These are phyloP conservation scores for Pegoplata infirma DNA, from an alignment of 2,888 invertebrate genomes.

Conservation along the genomic window DNA sequence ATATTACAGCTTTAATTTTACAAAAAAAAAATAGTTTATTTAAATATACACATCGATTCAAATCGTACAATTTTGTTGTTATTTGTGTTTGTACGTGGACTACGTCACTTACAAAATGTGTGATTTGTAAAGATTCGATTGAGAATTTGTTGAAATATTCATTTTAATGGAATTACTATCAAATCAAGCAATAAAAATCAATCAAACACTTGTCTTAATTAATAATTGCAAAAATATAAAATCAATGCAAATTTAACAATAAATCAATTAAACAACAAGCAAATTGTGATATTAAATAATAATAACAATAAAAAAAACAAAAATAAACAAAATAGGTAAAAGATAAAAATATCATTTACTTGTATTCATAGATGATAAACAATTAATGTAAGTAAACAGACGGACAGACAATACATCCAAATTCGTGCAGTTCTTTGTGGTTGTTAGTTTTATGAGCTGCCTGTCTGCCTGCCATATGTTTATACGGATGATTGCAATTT, in stretches of 20 bases:
- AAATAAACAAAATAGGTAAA: conserved; percentile 1
- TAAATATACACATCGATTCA: too few species aligned
- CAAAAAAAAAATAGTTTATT: not conserved
- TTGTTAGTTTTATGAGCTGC: not conserved
- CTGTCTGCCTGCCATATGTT: conserved; percentile 56
- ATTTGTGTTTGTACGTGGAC: not conserved
- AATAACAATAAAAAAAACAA: conserved; percentile 25
- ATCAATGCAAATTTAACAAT: conserved; percentile 61
- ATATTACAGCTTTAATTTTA: not conserved
- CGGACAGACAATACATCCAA: too few species aligned
- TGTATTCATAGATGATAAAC: too few species aligned
- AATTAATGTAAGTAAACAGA: conserved; percentile 4
- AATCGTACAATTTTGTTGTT: too few species aligned
- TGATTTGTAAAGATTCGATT: not conserved
- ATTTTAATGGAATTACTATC: conserved; percentile 60
- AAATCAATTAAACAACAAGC: conserved; percentile 60
- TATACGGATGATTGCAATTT: conserved; percentile 56
- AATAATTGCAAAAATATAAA: conserved; percentile 43
- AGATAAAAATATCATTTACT: not conserved
- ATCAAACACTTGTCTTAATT: conserved; percentile 60
- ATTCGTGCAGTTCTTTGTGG: not conserved
- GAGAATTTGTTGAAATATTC: conserved; percentile 28
- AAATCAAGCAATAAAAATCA: conserved; percentile 60
- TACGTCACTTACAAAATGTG: not conserved
- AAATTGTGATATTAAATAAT: conserved; percentile 63